phyloP scores from a whole-genome alignment of 53 echinoderm and acorn worm genomes.

The Echinarachnius parma region DNA sequence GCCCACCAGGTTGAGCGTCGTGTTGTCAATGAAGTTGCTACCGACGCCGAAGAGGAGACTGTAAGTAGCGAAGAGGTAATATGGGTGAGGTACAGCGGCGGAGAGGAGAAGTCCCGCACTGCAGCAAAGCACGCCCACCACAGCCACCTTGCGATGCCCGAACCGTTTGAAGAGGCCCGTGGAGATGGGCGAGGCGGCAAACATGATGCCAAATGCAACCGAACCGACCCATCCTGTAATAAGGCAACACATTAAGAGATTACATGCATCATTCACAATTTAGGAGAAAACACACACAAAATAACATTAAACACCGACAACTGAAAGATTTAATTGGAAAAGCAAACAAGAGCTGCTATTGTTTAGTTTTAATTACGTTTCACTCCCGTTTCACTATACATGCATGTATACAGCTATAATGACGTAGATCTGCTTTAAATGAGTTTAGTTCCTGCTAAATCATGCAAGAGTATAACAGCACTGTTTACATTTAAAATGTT shows the following conservation, averaged over 20 bases:
- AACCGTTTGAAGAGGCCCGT: constrained; percentile 94
- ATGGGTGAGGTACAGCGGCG: constrained; percentile 68
- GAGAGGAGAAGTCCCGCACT: constrained; percentile 71
- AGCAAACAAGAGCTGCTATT: no score
- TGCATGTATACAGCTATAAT: no score
- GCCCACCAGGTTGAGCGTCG: constrained; percentile 78
- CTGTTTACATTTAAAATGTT: no score
- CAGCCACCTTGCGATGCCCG: constrained; percentile 75
- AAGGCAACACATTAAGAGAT: no score
- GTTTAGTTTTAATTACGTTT: no score
- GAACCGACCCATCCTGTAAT: constrained; percentile 96
- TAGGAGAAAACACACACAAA: constrained; percentile 5
- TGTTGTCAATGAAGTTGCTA: constrained; percentile 92
- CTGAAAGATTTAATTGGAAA: no score
- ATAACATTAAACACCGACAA: not conserved
- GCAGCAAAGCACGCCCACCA: constrained; percentile 73
- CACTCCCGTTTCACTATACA: no score
- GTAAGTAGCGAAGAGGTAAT: constrained; percentile 80
- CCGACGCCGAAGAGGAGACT: constrained; percentile 88
- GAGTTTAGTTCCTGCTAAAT: no score
- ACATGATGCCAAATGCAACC: constrained; percentile 90
- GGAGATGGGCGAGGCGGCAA: constrained; percentile 86
- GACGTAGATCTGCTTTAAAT: no score
- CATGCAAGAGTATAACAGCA: no score
- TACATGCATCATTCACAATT: no score